Conservation (phyloP, 2,797 vertebrate genomes). For the Hozukius guyotensis region DNA sequence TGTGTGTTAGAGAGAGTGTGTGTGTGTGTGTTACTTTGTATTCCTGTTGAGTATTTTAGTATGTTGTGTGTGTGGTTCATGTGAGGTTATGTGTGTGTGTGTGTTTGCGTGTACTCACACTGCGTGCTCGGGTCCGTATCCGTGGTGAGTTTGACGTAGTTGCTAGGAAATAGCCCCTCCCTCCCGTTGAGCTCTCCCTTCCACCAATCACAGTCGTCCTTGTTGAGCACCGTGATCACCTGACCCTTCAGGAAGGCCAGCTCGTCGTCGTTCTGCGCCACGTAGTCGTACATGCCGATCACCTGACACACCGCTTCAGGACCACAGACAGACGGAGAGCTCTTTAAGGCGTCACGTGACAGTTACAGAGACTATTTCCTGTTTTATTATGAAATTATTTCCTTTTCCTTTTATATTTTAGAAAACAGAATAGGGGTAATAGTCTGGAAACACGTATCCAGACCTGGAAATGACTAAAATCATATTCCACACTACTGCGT, state of each 20-base stretch:
- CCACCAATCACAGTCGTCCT: slow-evolving; percentile 99
- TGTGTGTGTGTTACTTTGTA: slow-evolving; percentile 7
- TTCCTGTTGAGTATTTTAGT: slow-evolving; percentile 17
- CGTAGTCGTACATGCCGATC: slow-evolving; percentile 99
- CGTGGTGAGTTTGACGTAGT: slow-evolving; percentile 98
- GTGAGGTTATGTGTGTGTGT: neutral
- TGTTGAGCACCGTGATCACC: slow-evolving; percentile 96
- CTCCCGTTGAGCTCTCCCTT: slow-evolving; percentile 95
- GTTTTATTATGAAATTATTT: neutral
- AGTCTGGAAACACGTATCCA: too few relatives aligned
- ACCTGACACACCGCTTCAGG: slow-evolving; percentile 92
- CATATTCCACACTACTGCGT: neutral
- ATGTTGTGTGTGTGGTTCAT: neutral
- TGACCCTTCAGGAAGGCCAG: slow-evolving; percentile 97
- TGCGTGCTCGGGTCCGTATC: slow-evolving; percentile 98
- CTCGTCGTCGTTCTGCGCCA: slow-evolving; percentile 97
- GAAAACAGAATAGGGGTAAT: too few relatives aligned
- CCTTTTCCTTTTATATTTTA: too few relatives aligned
- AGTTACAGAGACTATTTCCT: neutral
- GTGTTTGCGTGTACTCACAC: slow-evolving; percentile 89
- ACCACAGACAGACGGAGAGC: neutral
- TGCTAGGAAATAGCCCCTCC: slow-evolving; percentile 97
- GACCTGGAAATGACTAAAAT: too few relatives aligned
- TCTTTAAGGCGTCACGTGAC: neutral
- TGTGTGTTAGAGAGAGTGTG: slow-evolving; percentile 21